Evolutionary conservation across 2,113 vertebrate genomes (phyloP).

Genomic region (Lycaon pictus): DNA sequence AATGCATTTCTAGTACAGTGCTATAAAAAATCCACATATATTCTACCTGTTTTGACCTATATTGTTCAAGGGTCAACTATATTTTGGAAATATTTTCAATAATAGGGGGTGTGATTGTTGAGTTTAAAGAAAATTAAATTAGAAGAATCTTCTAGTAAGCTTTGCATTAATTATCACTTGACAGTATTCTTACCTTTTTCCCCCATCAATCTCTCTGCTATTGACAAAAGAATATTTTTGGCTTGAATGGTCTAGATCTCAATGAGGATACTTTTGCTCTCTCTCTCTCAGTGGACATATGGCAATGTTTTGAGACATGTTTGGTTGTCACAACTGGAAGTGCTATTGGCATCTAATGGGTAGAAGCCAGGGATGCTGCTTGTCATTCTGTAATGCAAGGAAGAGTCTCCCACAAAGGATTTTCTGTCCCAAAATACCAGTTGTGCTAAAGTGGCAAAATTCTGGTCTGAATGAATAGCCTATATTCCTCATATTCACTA

Average conservation of each 20-base stretch:
- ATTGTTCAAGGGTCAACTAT: neutral
- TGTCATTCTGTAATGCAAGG: neutral
- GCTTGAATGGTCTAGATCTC: neutral
- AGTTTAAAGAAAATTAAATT: slow-evolving; percentile 10
- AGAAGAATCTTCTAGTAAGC: neutral
- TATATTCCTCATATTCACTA: neutral
- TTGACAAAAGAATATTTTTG: neutral
- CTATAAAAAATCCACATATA: neutral
- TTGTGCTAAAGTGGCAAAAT: neutral
- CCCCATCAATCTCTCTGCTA: neutral
- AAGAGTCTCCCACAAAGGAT: too few relatives aligned
- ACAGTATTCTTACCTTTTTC: neutral
- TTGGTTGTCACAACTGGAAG: neutral
- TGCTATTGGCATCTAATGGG: neutral
- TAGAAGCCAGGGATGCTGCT: neutral
- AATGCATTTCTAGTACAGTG: neutral
- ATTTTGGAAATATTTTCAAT: slow-evolving; percentile 28
- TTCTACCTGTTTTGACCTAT: neutral
- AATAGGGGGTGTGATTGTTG: neutral
- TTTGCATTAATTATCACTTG: neutral
- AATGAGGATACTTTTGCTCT: neutral
- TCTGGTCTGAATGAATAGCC: neutral
- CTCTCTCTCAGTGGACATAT: neutral
- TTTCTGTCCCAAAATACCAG: neutral
- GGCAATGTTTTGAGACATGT: neutral